phyloP scores from a whole-genome alignment of 2,113 vertebrate genomes.

The Malurus elegans region DNA sequence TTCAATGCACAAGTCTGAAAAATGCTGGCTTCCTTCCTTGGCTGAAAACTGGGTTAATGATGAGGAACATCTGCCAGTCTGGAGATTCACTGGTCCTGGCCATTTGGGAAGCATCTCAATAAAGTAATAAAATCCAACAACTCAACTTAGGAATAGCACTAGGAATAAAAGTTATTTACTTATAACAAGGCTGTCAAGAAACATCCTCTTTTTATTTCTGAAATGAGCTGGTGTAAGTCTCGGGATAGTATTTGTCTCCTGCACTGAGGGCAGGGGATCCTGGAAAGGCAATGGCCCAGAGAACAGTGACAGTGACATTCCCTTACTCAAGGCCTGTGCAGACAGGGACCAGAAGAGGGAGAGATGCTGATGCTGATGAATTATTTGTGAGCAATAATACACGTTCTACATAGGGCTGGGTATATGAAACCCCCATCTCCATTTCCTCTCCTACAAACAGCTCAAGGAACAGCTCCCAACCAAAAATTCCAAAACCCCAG shows the following conservation, averaged over 20 bases:
- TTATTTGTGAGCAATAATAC: background rate
- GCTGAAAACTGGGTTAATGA: constrained; percentile 1
- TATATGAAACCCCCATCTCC: background rate
- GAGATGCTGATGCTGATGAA: background rate
- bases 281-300: background rate
- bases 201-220: background rate
- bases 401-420: fast-evolving
- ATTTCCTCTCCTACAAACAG: background rate
- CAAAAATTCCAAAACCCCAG: background rate
- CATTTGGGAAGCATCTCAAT: background rate
- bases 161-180: background rate
- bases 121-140: background rate
- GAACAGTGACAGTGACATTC: background rate
- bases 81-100: background rate
- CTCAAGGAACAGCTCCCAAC: background rate
- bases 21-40: background rate
- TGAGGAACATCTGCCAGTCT: background rate
- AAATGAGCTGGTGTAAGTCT: background rate
- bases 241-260: background rate
- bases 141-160: background rate
- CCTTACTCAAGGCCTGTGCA: background rate
- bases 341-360: background rate
- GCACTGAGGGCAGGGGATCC: background rate
- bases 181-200: background rate
- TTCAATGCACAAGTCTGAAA: background rate